phyloP scores from a whole-genome alignment of 64 coral and sea anemone species.

The Platygyra sinensis region DNA sequence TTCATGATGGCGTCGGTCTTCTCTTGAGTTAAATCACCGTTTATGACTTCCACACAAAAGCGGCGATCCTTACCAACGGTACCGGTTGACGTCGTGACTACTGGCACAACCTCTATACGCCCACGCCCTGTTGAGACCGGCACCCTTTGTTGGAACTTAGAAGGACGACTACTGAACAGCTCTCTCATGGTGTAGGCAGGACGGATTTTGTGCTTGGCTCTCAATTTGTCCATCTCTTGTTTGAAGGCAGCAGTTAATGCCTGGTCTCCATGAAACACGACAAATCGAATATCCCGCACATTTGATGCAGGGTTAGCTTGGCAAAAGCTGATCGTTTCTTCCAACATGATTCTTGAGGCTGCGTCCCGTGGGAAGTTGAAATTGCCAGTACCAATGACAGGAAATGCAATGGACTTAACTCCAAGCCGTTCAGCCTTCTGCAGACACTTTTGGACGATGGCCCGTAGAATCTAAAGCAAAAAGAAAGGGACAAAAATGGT shows the following conservation, averaged over 20 bases:
- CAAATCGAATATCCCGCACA: conserved; percentile 60
- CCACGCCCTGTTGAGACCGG: not conserved
- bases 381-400: conserved; percentile 69
- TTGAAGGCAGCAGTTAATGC: conserved; percentile 35
- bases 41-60: not conserved
- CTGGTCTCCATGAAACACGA: conserved; percentile 56
- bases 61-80: not conserved
- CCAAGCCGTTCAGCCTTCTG: conserved; percentile 35
- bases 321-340: conserved; percentile 45
- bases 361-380: conserved; percentile 32
- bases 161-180: not conserved
- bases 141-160: not conserved
- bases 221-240: conserved; percentile 39
- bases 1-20: conserved; percentile 82
- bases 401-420: conserved; percentile 68
- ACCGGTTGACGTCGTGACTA: not conserved
- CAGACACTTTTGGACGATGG: conserved; percentile 52
- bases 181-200: not conserved
- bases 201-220: not conserved
- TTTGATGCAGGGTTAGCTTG: not conserved
- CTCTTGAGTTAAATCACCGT: conserved; percentile 66
- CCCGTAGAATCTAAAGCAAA: conserved; percentile 41
- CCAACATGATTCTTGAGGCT: conserved; percentile 59
- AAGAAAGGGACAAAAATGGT: not conserved
- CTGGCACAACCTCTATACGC: not conserved